These are phyloP conservation scores for Agonopterix alstromeriana DNA, from an alignment of 2,888 invertebrate genomes.

Conservation along the genomic window DNA sequence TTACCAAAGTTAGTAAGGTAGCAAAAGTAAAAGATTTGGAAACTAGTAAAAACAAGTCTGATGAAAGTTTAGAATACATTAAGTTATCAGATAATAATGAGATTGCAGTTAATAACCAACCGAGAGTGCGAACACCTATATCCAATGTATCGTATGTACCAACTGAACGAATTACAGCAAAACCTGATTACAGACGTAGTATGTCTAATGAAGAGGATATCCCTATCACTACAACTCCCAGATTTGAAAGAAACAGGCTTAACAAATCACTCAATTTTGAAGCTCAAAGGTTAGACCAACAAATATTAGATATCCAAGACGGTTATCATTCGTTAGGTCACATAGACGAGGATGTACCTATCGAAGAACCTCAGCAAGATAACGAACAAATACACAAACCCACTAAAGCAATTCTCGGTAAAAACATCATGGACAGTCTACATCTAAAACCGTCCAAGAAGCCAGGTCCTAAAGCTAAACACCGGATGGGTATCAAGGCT, in stretches of 20 bases:
- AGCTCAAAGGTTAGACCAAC: slow-evolving; percentile 65
- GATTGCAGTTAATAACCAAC: slow-evolving; percentile 69
- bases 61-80: slow-evolving; percentile 66
- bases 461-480: slow-evolving; percentile 63
- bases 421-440: slow-evolving; percentile 70
- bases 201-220: slow-evolving; percentile 54
- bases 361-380: slow-evolving; percentile 28
- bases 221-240: slow-evolving; percentile 53
- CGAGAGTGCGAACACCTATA: slow-evolving; percentile 67
- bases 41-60: slow-evolving; percentile 58
- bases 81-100: slow-evolving; percentile 64
- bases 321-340: slow-evolving; percentile 66
- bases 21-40: slow-evolving; percentile 68
- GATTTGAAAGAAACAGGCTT: slow-evolving; percentile 66
- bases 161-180: slow-evolving; percentile 49
- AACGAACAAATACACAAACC: slow-evolving; percentile 55
- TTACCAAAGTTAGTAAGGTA: slow-evolving; percentile 58
- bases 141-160: slow-evolving; percentile 61
- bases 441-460: slow-evolving; percentile 64
- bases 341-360: slow-evolving; percentile 55
- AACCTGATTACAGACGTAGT: slow-evolving; percentile 53
- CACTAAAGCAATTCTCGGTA: slow-evolving; percentile 58
- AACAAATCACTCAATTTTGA: slow-evolving; percentile 70
- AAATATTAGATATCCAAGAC: slow-evolving; percentile 68
- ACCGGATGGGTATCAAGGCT: slow-evolving; percentile 47